Conservation (phyloP, 1,140 invertebrate species). For the Choristoneura fumiferana region DNA sequence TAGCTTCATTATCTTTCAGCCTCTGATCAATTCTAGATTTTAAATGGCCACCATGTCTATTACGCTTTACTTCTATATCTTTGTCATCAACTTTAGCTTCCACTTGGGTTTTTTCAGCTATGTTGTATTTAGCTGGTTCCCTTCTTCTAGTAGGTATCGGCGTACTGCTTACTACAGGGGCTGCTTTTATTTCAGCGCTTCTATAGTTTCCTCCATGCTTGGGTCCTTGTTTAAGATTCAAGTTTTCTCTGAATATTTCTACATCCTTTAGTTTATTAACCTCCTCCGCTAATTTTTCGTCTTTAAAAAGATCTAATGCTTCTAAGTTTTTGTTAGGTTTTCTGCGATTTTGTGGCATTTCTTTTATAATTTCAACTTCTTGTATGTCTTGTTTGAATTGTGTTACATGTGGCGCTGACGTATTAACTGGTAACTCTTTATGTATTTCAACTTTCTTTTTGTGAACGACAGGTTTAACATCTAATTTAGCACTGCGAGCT, state of each 20-base stretch:
- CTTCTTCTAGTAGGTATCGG: neutral
- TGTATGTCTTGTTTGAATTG: constrained; percentile 69
- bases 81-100: neutral
- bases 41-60: constrained; percentile 1
- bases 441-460: constrained; percentile 68
- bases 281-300: constrained; percentile 67
- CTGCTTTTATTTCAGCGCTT: constrained; percentile 26
- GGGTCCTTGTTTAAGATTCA: constrained; percentile 56
- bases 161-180: neutral
- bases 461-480: constrained; percentile 46
- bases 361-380: constrained; percentile 71
- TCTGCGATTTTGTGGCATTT: constrained; percentile 39
- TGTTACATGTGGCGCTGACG: constrained; percentile 50
- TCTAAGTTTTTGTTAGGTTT: constrained; percentile 49
- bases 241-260: constrained; percentile 64
- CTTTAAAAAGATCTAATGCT: constrained; percentile 61
- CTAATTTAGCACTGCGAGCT: constrained; percentile 29
- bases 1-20: constrained; percentile 36
- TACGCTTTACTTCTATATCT: neutral
- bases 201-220: constrained; percentile 71
- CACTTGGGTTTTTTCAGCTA: neutral
- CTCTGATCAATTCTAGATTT: neutral
- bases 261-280: constrained; percentile 68
- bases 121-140: neutral
- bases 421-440: constrained; percentile 58